These are phyloP conservation scores for Callipepla californica DNA, from an alignment of 2,113 vertebrate species.

Conservation along the genomic window DNA sequence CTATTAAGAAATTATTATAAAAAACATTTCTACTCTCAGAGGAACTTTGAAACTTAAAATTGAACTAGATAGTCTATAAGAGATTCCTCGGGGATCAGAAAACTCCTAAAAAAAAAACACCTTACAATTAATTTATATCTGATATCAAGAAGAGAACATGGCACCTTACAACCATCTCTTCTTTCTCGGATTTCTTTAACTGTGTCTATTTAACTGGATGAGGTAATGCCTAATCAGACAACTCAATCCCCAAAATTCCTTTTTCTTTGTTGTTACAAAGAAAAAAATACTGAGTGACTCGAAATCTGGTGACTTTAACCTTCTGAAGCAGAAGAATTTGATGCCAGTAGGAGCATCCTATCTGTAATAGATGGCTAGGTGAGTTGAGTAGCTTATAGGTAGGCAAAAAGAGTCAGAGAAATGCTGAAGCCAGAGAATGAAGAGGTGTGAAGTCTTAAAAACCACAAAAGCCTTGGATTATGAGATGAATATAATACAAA, in stretches of 20 bases:
- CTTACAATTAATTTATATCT: neutral
- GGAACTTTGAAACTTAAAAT: neutral
- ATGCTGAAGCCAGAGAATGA: neutral
- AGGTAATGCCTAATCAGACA: neutral
- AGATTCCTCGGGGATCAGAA: neutral
- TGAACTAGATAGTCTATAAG: neutral
- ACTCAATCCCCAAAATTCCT: neutral
- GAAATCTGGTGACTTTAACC: neutral
- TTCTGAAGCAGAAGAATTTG: neutral
- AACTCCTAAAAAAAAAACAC: neutral
- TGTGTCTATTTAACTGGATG: neutral
- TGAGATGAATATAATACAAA: neutral
- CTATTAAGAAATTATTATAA: neutral
- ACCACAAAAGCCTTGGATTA: neutral
- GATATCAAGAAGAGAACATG: neutral
- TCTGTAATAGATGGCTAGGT: neutral
- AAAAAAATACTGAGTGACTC: neutral
- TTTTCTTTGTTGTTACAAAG: neutral
- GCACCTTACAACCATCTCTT: neutral
- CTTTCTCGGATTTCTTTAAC: neutral
- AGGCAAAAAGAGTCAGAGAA: neutral
- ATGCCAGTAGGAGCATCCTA: neutral
- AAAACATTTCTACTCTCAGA: neutral
- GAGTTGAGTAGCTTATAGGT: neutral
- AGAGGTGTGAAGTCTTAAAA: neutral